phyloP scores from a whole-genome alignment of 2,113 vertebrate species.

The Hemicordylus capensis region DNA sequence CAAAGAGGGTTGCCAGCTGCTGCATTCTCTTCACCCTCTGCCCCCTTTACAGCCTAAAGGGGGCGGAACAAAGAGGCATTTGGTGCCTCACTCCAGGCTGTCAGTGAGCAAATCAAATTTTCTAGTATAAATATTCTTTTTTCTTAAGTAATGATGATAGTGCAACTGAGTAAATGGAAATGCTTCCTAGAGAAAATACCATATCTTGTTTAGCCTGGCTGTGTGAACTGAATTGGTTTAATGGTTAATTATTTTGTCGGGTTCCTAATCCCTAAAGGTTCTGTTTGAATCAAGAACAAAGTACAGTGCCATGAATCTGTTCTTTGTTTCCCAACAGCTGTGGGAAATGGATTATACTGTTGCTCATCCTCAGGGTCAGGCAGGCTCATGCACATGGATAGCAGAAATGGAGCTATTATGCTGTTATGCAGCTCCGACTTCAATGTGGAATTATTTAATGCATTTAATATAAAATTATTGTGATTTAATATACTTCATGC shows the following conservation, averaged over 20 bases:
- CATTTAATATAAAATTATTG: no score
- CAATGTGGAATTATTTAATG: no score
- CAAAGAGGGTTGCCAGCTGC: no score
- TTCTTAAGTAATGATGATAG: background rate
- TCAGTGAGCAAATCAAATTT: no score
- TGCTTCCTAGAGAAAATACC: background rate
- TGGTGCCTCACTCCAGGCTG: no score
- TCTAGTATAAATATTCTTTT: background rate
- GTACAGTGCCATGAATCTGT: background rate
- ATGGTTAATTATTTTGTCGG: background rate
- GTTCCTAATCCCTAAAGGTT: background rate
- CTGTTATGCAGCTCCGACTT: no score
- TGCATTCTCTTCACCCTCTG: no score
- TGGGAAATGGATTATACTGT: constrained; percentile 38
- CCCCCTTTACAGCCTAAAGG: no score
- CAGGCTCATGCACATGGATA: background rate
- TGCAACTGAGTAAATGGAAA: background rate
- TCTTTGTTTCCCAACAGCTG: background rate
- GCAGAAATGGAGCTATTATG: background rate
- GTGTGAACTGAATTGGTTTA: background rate
- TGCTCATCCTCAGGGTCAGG: constrained; percentile 32
- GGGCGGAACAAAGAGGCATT: no score
- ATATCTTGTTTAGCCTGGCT: background rate
- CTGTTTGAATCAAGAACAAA: background rate
- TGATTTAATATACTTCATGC: no score